phyloP scores from a whole-genome alignment of 2,888 invertebrate genomes.

The Conchocele bisecta region DNA sequence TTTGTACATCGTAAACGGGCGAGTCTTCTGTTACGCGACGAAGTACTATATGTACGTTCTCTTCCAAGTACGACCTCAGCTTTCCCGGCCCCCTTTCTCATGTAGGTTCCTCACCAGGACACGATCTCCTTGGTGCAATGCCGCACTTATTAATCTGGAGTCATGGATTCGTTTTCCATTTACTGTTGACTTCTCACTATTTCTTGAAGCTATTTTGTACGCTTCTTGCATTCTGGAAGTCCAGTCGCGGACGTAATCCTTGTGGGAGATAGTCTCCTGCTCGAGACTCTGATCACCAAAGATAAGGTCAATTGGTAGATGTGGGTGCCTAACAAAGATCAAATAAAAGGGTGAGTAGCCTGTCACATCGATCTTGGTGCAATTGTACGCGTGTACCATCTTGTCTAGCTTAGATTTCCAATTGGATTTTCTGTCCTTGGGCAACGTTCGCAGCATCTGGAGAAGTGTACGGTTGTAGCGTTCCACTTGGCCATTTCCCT shows the following conservation, averaged over 20 bases:
- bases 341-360: too few species aligned
- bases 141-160: background rate
- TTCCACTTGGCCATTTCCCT: constrained; percentile 7
- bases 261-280: too few species aligned
- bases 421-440: constrained; percentile 9
- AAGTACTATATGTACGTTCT: constrained; percentile 30
- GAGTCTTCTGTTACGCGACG: constrained; percentile 3
- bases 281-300: too few species aligned
- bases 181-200: background rate
- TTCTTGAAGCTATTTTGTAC: constrained; percentile 34
- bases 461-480: constrained; percentile 10
- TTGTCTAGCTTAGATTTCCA: constrained; percentile 40
- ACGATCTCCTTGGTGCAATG: constrained; percentile 16
- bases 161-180: constrained; percentile 3
- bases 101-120: constrained; percentile 39
- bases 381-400: constrained; percentile 38
- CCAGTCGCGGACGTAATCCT: too few species aligned
- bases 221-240: constrained; percentile 34
- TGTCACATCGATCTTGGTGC: too few species aligned
- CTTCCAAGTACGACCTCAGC: constrained; percentile 42
- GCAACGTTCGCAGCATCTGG: constrained; percentile 15
- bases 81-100: constrained; percentile 46
- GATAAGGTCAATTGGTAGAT: too few species aligned
- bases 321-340: too few species aligned
- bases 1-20: constrained; percentile 37